phyloP scores from a whole-genome alignment of 2,888 invertebrate genomes.

The Malthinus flaveolus region DNA sequence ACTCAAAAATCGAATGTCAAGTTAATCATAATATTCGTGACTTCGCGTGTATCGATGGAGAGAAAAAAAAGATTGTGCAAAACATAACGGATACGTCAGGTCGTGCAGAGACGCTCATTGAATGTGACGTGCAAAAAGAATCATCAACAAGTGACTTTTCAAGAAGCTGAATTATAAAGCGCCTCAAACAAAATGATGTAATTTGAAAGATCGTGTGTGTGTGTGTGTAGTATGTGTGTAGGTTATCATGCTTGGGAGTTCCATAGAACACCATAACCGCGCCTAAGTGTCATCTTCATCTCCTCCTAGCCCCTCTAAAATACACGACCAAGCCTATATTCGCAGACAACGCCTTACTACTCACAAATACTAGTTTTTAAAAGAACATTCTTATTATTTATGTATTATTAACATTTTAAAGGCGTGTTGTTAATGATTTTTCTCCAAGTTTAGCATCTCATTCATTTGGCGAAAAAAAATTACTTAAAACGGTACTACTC shows the following conservation, averaged over 20 bases:
- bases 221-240: too few relatives aligned
- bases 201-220: conserved; percentile 14
- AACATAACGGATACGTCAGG: not conserved
- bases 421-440: not conserved
- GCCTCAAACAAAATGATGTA: conserved; percentile 24
- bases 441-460: too few relatives aligned
- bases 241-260: conserved; percentile 24
- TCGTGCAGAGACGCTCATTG: not conserved
- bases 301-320: conserved; percentile 20
- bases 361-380: conserved; percentile 18
- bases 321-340: conserved; percentile 20
- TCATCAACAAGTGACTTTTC: conserved; percentile 4
- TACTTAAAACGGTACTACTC: too few relatives aligned
- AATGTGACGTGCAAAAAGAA: not conserved
- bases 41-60: not conserved
- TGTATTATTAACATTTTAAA: conserved; percentile 3
- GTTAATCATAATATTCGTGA: not conserved
- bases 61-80: not conserved
- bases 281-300: conserved; percentile 41
- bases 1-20: too few relatives aligned
- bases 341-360: conserved; percentile 26
- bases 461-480: too few relatives aligned
- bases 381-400: conserved; percentile 20
- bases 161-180: conserved; percentile 9
- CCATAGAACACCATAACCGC: conserved; percentile 39